Evolutionary conservation across 2,113 vertebrate species (phyloP), one percentile per base, ranked within the genome.

Genomic region (Antechinus flavipes): DNA sequence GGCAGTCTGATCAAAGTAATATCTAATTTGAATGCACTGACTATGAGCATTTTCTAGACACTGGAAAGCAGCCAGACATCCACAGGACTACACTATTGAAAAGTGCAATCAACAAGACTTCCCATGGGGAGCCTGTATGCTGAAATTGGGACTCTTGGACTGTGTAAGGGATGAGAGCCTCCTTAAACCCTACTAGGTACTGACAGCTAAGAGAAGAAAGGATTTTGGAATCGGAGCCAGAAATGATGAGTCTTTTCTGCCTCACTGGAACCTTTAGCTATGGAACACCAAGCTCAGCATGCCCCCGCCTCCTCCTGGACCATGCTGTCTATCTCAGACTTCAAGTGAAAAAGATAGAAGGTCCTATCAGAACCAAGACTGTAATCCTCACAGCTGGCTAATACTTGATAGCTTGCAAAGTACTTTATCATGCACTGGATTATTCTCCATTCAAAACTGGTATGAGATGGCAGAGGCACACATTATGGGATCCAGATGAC

Each of bases 1-100:
- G 90, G n/a, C 56, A 93, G 30, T 94, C 94, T 97, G 90, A 93
- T 90, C 61, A 96, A 95, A 94, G 76, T 92, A 92, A 93, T 92
- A 96, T 90, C 93, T 96, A 94, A 94, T 96, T 91, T 93, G 68
- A 25, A 84, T 95, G n/a, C 35, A 93, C 49, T 91, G 30, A 27
- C 52, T 94, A 47, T 91, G 90, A 94, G 56, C 52, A 96, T 96
- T 94, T 94, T 94, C 49, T 94, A 56, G 95, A 24, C 76, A 92
- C 50, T 50, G 2, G 92, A 96, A 27, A 94, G 61, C 27, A 90
- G 55, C 49, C 94, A 93, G 49, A 47, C 3, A 90, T 91, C 61
- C 58, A 8, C 47, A 93, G 55, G 92, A 12, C n/a, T 93, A 42
- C 35, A 94, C 52, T 92, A 6, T 89, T 56, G 42, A 90, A 95